These are phyloP conservation scores for Trissolcus basalis DNA, from an alignment of 1,140 invertebrate genomes.

Conservation along the genomic window DNA sequence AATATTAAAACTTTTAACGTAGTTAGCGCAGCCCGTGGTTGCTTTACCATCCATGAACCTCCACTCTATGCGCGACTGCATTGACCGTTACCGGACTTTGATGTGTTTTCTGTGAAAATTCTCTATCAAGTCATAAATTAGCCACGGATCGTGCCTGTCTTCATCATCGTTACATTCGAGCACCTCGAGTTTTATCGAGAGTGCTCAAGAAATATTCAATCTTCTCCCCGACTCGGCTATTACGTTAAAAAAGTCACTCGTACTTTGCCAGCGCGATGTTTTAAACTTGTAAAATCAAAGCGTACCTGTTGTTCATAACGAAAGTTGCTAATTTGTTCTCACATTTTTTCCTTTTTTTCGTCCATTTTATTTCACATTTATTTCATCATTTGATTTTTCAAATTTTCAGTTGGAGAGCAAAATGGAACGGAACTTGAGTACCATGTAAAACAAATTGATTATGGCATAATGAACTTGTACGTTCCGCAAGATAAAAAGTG, in stretches of 20 bases:
- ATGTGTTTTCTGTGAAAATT: slow-evolving; percentile 75
- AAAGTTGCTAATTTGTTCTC: too few species aligned
- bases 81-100: slow-evolving; percentile 75
- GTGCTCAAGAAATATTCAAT: slow-evolving; percentile 38
- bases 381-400: too few species aligned
- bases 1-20: slow-evolving; percentile 78
- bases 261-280: too few species aligned
- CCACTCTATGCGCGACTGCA: slow-evolving; percentile 65
- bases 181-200: slow-evolving; percentile 33
- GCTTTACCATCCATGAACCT: slow-evolving; percentile 73
- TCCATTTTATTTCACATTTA: too few species aligned
- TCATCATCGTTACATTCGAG: slow-evolving; percentile 57
- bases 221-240: too few species aligned
- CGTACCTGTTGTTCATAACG: too few species aligned
- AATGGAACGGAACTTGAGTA: too few species aligned
- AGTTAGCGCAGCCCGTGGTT: slow-evolving; percentile 75
- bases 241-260: too few species aligned
- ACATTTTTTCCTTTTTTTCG: too few species aligned
- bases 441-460: slow-evolving; percentile 4
- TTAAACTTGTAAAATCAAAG: too few species aligned
- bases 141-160: slow-evolving; percentile 62
- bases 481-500: slow-evolving; percentile 27
- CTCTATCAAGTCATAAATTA: slow-evolving; percentile 74
- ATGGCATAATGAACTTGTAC: slow-evolving; percentile 19
- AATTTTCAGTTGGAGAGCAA: too few species aligned